Evolutionary conservation across 2,113 vertebrate genomes (phyloP).

Genomic region (Sphaerodactylus townsendi): DNA sequence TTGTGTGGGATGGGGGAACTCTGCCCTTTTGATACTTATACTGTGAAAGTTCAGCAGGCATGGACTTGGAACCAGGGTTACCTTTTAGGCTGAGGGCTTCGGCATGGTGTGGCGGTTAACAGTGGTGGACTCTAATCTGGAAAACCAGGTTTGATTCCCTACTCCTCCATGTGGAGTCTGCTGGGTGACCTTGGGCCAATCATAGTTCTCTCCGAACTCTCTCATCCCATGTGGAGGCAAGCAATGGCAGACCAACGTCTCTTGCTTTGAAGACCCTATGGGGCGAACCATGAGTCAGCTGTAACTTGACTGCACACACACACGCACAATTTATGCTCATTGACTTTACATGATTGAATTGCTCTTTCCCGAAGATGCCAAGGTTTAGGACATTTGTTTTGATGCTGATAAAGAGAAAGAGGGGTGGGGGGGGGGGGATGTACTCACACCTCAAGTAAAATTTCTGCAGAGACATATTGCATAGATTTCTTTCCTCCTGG

Average conservation of each 20-base stretch:
- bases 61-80: not conserved
- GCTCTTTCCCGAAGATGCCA: not conserved
- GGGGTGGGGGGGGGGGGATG: not conserved
- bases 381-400: not conserved
- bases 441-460: not conserved
- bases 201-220: too few species aligned
- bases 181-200: too few species aligned
- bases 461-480: not conserved
- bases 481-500: not conserved
- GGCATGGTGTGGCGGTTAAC: too few species aligned
- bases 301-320: too few species aligned
- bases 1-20: not conserved
- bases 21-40: not conserved
- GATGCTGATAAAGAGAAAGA: not conserved
- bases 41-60: not conserved
- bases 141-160: too few species aligned
- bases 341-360: not conserved
- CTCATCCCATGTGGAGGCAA: too few species aligned
- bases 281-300: too few species aligned
- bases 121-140: too few species aligned
- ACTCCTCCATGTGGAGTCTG: too few species aligned
- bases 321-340: not conserved
- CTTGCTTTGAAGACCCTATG: too few species aligned
- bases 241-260: too few species aligned
- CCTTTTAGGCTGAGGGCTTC: not conserved